A percentile compares a stretch with the other conserved stretches of the same genome.
Conservation (phyloP, 2,113 vertebrate genomes). For the Riparia riparia region DNA sequence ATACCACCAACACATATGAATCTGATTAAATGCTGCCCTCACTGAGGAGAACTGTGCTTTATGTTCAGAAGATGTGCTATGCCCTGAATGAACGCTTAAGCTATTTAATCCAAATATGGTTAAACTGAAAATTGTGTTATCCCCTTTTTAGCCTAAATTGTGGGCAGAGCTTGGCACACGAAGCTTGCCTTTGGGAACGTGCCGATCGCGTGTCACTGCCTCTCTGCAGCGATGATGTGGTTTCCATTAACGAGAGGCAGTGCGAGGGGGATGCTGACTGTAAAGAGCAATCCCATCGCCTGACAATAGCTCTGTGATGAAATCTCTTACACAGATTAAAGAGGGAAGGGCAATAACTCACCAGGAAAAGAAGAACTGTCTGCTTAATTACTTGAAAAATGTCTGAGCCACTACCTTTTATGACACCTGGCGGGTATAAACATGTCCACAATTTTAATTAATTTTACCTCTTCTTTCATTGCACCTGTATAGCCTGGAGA, state of each 20-base stretch:
- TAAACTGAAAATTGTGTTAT: conserved; percentile 18
- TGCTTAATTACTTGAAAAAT: conserved; percentile 84
- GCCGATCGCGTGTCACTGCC: background rate
- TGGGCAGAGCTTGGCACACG: background rate
- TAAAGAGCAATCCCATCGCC: conserved; percentile 59
- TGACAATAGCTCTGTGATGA: conserved; percentile 66
- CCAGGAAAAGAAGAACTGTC: conserved; percentile 74
- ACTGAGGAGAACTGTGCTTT: background rate
- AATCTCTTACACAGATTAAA: conserved; percentile 69
- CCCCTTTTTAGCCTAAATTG: conserved; percentile 25
- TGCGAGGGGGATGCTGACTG: background rate
- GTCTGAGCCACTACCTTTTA: conserved; percentile 78
- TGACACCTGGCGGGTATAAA: conserved; percentile 79
- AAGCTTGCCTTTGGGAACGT: background rate
- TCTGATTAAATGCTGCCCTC: background rate
- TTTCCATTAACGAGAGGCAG: background rate
- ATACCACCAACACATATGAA: background rate
- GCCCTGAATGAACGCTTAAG: background rate
- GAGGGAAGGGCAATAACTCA: conserved; percentile 75
- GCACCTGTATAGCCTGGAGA: conserved; percentile 77
- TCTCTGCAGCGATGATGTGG: background rate
- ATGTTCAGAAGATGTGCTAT: background rate
- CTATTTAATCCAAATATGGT: background rate
- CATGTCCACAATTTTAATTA: conserved; percentile 82
- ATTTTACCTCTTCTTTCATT: conserved; percentile 79